Conservation (phyloP, 2,113 vertebrate genomes). For the Actenoides hombroni region DNA sequence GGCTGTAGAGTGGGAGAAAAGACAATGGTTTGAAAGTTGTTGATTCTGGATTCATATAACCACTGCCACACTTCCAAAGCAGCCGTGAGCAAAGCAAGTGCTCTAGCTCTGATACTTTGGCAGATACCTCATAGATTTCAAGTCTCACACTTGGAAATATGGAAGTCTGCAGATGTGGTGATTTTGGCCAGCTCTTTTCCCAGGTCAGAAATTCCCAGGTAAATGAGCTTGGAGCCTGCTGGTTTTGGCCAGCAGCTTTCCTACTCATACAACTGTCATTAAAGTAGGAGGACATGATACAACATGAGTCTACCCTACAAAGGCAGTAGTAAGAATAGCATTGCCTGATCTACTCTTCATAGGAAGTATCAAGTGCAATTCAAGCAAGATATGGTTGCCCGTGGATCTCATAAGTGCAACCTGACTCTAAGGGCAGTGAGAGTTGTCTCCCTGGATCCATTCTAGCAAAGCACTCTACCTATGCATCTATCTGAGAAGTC, state of each 20-base stretch:
- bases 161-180: not conserved
- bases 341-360: not conserved
- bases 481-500: not conserved
- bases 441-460: not conserved
- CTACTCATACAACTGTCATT: not conserved
- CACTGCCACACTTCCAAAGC: not conserved
- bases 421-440: not conserved
- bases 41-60: not conserved
- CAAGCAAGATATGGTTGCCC: not conserved
- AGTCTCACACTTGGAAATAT: not conserved
- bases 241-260: not conserved
- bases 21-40: not conserved
- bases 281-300: not conserved
- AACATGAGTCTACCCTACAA: not conserved
- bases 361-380: not conserved
- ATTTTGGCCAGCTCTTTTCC: not conserved
- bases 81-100: not conserved
- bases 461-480: not conserved
- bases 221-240: not conserved
- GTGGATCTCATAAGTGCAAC: accelerated
- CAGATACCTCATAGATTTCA: not conserved
- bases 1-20: not conserved
- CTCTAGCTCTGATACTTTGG: not conserved
- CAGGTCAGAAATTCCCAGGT: not conserved
- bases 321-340: not conserved